A percentile compares a stretch with the other conserved stretches of the same genome.
Evolutionary conservation across 1,140 invertebrate genomes (phyloP).

Genomic region (Caenorhabditis latens): DNA sequence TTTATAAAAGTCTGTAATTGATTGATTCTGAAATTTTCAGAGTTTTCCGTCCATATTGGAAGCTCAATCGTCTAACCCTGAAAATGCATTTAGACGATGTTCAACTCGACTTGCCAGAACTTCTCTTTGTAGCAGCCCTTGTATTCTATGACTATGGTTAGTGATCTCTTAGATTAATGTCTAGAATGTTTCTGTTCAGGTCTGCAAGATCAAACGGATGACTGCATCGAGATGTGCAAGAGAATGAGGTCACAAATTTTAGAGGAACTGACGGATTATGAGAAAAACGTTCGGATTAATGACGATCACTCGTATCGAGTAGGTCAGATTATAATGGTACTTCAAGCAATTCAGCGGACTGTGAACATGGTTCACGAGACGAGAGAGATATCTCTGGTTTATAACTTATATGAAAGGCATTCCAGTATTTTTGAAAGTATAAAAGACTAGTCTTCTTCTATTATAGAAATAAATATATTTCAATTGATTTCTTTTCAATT

Average conservation of each 20-base stretch:
- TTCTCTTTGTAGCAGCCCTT: not conserved
- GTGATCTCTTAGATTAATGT: not conserved
- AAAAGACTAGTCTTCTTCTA: not conserved
- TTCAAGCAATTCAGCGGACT: conserved; percentile 5
- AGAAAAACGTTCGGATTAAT: conserved; percentile 10
- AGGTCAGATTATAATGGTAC: conserved; percentile 31
- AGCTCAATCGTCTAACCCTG: not conserved
- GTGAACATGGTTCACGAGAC: conserved; percentile 27
- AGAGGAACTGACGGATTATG: conserved; percentile 19
- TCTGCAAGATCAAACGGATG: not conserved
- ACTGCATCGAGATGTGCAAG: conserved; percentile 26
- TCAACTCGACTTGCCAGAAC: conserved; percentile 18
- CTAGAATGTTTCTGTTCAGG: conserved; percentile 3
- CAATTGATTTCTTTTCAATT: not conserved
- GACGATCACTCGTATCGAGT: conserved; percentile 45
- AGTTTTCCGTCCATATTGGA: conserved; percentile 37
- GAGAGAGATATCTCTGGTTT: conserved; percentile 45
- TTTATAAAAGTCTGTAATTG: not conserved
- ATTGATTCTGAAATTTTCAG: not conserved
- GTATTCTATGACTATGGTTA: conserved; percentile 5
- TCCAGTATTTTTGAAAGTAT: conserved; percentile 31
- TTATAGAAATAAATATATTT: not conserved
- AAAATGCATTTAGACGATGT: conserved; percentile 18
- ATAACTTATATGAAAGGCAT: conserved; percentile 31
- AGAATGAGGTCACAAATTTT: not conserved